Evolutionary conservation across 2,888 invertebrate species (phyloP).

Genomic region (Thereva nobilitata): DNA sequence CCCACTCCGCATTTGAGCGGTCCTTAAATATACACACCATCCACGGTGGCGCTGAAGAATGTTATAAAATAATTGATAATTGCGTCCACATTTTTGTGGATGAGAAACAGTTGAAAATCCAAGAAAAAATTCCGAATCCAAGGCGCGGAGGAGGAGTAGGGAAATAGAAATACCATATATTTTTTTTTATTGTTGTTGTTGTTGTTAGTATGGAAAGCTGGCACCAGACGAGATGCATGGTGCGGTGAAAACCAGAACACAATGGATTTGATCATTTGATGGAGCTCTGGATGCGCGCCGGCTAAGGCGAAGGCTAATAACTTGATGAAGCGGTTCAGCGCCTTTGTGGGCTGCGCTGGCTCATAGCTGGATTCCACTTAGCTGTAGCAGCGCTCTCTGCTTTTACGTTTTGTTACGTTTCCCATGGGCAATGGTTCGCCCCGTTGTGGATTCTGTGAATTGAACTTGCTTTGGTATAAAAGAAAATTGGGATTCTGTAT

Average conservation of each 20-base stretch:
- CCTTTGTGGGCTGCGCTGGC: slow-evolving; percentile 31
- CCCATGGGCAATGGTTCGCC: slow-evolving; percentile 13
- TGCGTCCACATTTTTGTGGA: slow-evolving; percentile 29
- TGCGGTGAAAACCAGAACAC: slow-evolving; percentile 24
- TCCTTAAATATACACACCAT: too few relatives aligned
- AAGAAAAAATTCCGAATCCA: slow-evolving; percentile 10
- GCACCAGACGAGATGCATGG: background rate
- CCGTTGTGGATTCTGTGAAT: slow-evolving; percentile 4
- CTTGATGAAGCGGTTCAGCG: slow-evolving; percentile 30
- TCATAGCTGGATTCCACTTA: slow-evolving; percentile 28
- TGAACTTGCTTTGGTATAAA: slow-evolving; percentile 7
- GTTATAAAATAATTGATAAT: slow-evolving; percentile 31
- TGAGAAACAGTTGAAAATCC: slow-evolving; percentile 20
- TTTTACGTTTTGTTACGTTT: slow-evolving; percentile 31
- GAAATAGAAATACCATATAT: too few relatives aligned
- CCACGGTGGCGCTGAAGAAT: background rate
- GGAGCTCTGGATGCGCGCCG: slow-evolving; percentile 28
- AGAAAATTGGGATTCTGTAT: slow-evolving; percentile 13
- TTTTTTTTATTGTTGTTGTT: too few relatives aligned
- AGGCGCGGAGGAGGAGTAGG: background rate
- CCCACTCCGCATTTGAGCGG: background rate
- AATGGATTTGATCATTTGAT: slow-evolving; percentile 20
- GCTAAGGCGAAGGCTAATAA: slow-evolving; percentile 25
- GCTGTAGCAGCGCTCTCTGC: background rate
- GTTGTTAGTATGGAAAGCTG: too few relatives aligned